Conservation (phyloP, 2,113 vertebrate genomes). For the Oryzias javanicus region DNA sequence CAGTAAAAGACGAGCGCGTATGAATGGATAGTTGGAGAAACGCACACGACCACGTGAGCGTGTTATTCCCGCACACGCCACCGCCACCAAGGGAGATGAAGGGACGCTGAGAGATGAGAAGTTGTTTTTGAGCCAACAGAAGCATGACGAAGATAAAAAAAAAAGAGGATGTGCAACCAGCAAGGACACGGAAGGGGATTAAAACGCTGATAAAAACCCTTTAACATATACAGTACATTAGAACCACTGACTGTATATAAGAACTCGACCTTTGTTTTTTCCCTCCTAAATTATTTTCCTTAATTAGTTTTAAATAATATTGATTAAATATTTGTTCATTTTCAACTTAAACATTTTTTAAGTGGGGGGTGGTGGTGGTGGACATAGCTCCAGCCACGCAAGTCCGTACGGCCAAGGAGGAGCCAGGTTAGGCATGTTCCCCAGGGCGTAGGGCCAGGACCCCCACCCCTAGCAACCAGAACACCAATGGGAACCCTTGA, state of each 20-base stretch:
- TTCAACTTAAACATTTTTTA: too few species aligned
- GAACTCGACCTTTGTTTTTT: too few species aligned
- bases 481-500: too few species aligned
- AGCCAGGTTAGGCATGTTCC: too few species aligned
- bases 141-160: conserved; percentile 51
- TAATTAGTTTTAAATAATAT: too few species aligned
- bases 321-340: too few species aligned
- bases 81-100: conserved; percentile 55
- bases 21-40: conserved; percentile 21
- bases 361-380: too few species aligned
- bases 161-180: conserved; percentile 15
- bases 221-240: neutral
- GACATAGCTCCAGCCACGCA: too few species aligned
- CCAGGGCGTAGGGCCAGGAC: too few species aligned
- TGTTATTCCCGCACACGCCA: conserved; percentile 32
- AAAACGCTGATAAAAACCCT: neutral
- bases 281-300: too few species aligned
- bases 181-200: neutral
- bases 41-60: conserved; percentile 22
- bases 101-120: conserved; percentile 58
- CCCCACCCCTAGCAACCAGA: too few species aligned
- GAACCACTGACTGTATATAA: neutral
- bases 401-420: too few species aligned
- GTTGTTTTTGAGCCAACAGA: conserved; percentile 49
- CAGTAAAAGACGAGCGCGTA: conserved; percentile 9